A percentile compares a stretch with the other conserved stretches of the same genome.
Conservation (phyloP, 64 coral and sea anemone genomes). For the Anthopleura sola region DNA sequence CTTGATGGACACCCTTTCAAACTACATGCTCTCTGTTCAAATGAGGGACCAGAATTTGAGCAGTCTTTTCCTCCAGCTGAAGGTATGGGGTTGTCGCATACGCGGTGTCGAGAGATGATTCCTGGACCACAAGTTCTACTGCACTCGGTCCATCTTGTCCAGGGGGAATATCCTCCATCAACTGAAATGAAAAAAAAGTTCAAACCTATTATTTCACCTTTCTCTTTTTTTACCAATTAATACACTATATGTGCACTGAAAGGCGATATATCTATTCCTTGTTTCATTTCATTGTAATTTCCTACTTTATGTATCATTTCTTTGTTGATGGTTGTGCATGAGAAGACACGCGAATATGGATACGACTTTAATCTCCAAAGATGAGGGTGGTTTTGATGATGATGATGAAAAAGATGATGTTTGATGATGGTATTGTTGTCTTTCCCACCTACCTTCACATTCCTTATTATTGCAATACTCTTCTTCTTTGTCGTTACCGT, state of each 20-base stretch:
- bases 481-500: slow-evolving; percentile 62
- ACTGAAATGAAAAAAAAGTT: slow-evolving; percentile 40
- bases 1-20: slow-evolving; percentile 48
- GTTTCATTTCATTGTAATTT: too few relatives aligned
- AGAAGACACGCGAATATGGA: too few relatives aligned
- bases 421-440: neutral
- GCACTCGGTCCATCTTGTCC: slow-evolving; percentile 76
- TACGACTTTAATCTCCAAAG: too few relatives aligned
- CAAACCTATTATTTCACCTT: neutral
- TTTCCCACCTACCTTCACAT: slow-evolving; percentile 60
- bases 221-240: too few relatives aligned
- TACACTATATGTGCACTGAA: too few relatives aligned
- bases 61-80: slow-evolving; percentile 84
- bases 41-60: slow-evolving; percentile 72
- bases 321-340: too few relatives aligned
- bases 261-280: too few relatives aligned
- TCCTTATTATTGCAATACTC: slow-evolving; percentile 59
- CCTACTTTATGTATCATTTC: too few relatives aligned
- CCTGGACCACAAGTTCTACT: slow-evolving; percentile 85
- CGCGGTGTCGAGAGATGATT: slow-evolving; percentile 82
- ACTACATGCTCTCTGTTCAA: slow-evolving; percentile 76
- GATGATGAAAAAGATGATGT: too few relatives aligned
- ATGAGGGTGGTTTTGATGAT: too few relatives aligned
- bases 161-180: slow-evolving; percentile 68
- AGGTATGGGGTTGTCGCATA: slow-evolving; percentile 64